A percentile compares a stretch with the other conserved stretches of the same genome.
These are phyloP conservation scores for Apodemus speciosus DNA, from an alignment of 2,113 vertebrate genomes.

Conservation along the genomic window DNA sequence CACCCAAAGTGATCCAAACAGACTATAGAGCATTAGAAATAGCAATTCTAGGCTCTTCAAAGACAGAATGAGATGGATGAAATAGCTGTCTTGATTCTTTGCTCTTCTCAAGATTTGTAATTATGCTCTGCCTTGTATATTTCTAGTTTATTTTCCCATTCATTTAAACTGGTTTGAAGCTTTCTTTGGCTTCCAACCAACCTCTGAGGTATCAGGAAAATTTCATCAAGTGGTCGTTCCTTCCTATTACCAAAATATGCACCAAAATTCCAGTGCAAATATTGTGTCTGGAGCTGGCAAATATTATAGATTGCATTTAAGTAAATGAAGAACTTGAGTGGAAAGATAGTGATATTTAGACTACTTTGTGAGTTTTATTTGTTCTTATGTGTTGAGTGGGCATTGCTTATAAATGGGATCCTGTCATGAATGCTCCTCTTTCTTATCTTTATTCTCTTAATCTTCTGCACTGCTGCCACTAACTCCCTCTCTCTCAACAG, in stretches of 20 bases:
- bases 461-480: neutral
- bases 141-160: neutral
- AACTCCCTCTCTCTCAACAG: neutral
- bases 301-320: neutral
- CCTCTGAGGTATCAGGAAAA: neutral
- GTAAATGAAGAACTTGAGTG: neutral
- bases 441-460: no score
- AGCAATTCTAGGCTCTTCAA: neutral
- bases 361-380: neutral
- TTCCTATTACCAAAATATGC: neutral
- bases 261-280: neutral
- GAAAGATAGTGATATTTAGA: neutral
- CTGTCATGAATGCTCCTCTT: neutral
- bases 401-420: neutral
- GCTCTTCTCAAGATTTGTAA: neutral
- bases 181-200: neutral
- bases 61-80: neutral
- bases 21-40: neutral
- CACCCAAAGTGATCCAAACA: neutral
- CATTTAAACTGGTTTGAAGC: neutral
- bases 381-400: neutral
- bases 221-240: neutral
- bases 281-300: neutral
- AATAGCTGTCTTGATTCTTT: neutral
- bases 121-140: neutral